These are phyloP conservation scores for Cladopsammia gracilis DNA, from an alignment of 64 coral and sea anemone genomes.

Conservation along the genomic window DNA sequence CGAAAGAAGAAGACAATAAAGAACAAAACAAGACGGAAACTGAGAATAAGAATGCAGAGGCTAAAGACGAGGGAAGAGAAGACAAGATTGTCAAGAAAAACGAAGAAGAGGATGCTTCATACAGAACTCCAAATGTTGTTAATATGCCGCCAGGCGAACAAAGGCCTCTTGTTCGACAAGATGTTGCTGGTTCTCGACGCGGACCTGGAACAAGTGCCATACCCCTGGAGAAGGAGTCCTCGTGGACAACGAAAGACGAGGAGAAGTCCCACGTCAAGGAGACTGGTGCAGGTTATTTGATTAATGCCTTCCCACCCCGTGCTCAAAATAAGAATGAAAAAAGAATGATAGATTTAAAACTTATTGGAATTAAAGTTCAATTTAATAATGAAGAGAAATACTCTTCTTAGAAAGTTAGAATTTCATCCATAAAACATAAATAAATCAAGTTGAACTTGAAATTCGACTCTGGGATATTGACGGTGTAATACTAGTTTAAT, in stretches of 20 bases:
- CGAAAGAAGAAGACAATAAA: conserved; percentile 37
- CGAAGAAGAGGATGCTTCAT: neutral
- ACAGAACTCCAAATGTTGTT: neutral
- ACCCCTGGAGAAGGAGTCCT: neutral
- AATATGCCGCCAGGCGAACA: neutral
- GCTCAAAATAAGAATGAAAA: too few species aligned
- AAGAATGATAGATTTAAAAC: too few species aligned
- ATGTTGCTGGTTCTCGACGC: neutral
- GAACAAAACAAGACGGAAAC: neutral
- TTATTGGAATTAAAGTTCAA: too few species aligned
- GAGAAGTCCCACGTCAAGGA: neutral
- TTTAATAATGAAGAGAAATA: too few species aligned
- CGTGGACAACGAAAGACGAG: neutral
- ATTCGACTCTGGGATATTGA: too few species aligned
- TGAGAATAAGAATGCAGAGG: neutral
- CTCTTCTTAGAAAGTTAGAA: too few species aligned
- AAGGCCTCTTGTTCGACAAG: neutral
- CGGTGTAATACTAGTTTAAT: too few species aligned
- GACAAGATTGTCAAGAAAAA: neutral
- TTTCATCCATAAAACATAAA: too few species aligned
- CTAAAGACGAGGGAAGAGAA: neutral
- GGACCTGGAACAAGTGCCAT: neutral
- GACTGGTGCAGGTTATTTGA: neutral
- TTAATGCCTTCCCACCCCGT: neutral
- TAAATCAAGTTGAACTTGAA: too few species aligned